Percentiles rank a stretch among this genome's conserved stretches.
Evolutionary conservation across 2,797 vertebrate genomes (phyloP).

Genomic region (Threskiornis aethiopicus): DNA sequence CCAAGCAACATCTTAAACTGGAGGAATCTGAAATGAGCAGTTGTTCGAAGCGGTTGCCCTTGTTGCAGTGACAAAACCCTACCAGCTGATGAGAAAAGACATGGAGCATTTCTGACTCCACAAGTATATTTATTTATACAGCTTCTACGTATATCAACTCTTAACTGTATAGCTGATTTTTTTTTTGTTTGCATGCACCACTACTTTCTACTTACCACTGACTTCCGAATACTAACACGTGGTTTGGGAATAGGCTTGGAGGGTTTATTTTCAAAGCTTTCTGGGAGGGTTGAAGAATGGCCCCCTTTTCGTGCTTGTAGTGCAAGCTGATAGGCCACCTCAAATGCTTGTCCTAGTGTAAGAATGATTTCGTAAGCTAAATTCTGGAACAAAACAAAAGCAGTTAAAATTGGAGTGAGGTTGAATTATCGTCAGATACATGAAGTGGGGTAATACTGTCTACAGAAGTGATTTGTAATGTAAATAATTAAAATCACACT

Average conservation of each 20-base stretch:
- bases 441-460: not conserved
- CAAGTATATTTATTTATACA: not conserved
- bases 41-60: not conserved
- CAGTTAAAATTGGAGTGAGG: not conserved
- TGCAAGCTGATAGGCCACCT: conserved; percentile 97
- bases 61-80: not conserved
- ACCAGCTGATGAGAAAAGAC: not conserved
- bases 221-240: conserved; percentile 96
- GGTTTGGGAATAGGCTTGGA: conserved; percentile 98
- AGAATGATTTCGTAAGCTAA: conserved; percentile 99
- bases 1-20: not conserved
- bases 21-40: not conserved
- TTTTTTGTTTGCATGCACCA: not conserved
- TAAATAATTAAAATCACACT: not conserved
- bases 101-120: not conserved
- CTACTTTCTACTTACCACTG: conserved; percentile 84
- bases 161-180: not conserved
- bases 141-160: not conserved
- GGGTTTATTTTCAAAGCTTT: conserved; percentile 98
- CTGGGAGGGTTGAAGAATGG: conserved; percentile 96
- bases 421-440: not conserved
- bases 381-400: conserved; percentile 81
- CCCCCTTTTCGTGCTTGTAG: conserved; percentile 96
- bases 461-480: not conserved
- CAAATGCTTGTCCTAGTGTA: conserved; percentile 96